A percentile compares a stretch with the other conserved stretches of the same genome.
phyloP scores from a whole-genome alignment of 2,888 invertebrate genomes.

The Crocallis elinguaria region DNA sequence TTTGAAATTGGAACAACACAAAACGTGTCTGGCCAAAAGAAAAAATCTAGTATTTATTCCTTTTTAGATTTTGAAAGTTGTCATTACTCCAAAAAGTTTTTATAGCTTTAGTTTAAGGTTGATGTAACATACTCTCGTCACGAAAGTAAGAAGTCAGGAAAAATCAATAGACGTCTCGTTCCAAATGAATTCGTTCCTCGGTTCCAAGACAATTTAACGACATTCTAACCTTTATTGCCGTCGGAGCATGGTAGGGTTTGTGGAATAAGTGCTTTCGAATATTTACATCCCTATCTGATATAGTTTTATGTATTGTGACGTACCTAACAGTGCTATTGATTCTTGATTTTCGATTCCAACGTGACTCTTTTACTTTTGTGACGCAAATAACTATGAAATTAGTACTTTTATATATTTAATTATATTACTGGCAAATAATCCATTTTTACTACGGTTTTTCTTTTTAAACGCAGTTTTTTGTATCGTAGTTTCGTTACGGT shows the following conservation, averaged over 20 bases:
- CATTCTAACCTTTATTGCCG: constrained; percentile 22
- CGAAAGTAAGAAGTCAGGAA: constrained; percentile 29
- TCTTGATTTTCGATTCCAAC: background rate
- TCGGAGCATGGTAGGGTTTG: constrained; percentile 11
- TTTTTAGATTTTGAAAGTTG: no score
- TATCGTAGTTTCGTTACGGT: no score
- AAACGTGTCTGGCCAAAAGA: no score
- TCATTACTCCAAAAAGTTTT: no score
- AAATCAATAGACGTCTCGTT: constrained; percentile 34
- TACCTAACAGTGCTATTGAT: constrained; percentile 6
- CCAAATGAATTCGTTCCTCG: constrained; percentile 32
- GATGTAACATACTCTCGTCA: constrained; percentile 17
- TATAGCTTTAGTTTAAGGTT: no score
- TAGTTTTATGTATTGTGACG: constrained; percentile 10
- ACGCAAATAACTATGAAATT: background rate
- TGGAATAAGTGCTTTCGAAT: constrained; percentile 5
- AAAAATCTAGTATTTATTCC: no score
- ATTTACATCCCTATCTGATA: constrained; percentile 5
- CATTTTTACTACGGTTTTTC: no score
- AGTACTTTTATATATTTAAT: no score
- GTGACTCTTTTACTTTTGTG: background rate
- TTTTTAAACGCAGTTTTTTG: no score
- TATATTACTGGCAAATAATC: no score
- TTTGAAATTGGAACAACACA: no score
- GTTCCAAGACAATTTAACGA: constrained; percentile 27